These are phyloP conservation scores for Phataginus tetradactyla DNA, from an alignment of 2,797 vertebrate genomes.

Conservation along the genomic window DNA sequence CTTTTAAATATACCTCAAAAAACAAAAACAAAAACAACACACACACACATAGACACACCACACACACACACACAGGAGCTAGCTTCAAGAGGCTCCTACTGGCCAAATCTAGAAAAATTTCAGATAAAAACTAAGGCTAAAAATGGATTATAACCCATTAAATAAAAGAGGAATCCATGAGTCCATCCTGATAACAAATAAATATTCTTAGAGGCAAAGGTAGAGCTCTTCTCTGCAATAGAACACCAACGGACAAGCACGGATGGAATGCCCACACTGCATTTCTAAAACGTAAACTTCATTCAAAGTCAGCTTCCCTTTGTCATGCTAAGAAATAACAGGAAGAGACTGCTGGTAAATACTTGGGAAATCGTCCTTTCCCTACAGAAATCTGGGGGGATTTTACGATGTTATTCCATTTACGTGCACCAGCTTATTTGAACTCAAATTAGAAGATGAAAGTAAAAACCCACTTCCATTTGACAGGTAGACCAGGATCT, in stretches of 20 bases:
- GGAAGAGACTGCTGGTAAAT: background rate
- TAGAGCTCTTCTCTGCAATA: background rate
- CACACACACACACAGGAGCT: background rate
- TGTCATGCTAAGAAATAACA: slow-evolving; percentile 14
- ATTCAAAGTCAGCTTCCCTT: background rate
- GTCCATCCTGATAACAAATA: background rate
- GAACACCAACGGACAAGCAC: background rate
- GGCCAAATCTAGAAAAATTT: background rate
- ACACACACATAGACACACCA: background rate
- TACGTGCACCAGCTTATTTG: slow-evolving; percentile 24
- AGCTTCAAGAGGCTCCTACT: background rate
- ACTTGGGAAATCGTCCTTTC: background rate
- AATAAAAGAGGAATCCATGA: background rate
- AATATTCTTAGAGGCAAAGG: background rate
- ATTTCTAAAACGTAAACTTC: background rate
- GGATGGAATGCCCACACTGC: background rate
- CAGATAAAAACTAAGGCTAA: background rate
- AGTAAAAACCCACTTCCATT: slow-evolving; percentile 29
- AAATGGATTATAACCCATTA: background rate
- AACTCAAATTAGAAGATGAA: slow-evolving; percentile 59
- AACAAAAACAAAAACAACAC: background rate
- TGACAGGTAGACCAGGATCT: slow-evolving; percentile 36
- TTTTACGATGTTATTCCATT: slow-evolving; percentile 6
- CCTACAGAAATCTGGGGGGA: background rate
- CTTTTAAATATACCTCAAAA: background rate